Evolutionary conservation across 2,888 invertebrate species (phyloP).

Genomic region (Allygus modestus): DNA sequence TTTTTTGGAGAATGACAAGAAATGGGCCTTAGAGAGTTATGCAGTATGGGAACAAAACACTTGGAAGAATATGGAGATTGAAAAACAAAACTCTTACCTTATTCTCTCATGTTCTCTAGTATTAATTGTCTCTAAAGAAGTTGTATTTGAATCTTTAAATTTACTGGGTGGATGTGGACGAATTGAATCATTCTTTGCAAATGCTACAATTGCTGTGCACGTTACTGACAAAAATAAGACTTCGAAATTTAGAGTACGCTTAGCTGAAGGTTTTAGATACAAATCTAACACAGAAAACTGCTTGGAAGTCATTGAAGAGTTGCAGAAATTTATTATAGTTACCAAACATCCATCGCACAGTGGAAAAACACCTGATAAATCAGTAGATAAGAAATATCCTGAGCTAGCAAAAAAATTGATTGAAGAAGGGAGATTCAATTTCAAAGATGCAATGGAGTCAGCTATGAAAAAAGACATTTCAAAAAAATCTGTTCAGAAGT

Average conservation of each 20-base stretch:
- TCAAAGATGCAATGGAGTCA: neutral
- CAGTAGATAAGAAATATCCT: neutral
- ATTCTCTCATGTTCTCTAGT: neutral
- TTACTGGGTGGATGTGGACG: neutral
- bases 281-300: neutral
- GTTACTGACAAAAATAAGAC: neutral
- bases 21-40: neutral
- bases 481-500: neutral
- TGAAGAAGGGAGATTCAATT: neutral
- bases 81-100: neutral
- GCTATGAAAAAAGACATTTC: neutral
- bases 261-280: neutral
- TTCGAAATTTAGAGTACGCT: neutral
- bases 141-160: neutral
- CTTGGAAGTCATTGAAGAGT: slow-evolving; percentile 10
- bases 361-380: neutral
- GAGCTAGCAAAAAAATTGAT: neutral
- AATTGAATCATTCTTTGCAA: neutral
- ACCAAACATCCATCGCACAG: neutral
- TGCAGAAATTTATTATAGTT: neutral
- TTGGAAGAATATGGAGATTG: neutral
- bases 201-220: neutral
- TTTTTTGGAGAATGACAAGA: neutral
- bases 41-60: neutral
- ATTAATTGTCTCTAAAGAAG: neutral